phyloP scores from a whole-genome alignment of 2,113 vertebrate species.

The Cynocephalus volans region DNA sequence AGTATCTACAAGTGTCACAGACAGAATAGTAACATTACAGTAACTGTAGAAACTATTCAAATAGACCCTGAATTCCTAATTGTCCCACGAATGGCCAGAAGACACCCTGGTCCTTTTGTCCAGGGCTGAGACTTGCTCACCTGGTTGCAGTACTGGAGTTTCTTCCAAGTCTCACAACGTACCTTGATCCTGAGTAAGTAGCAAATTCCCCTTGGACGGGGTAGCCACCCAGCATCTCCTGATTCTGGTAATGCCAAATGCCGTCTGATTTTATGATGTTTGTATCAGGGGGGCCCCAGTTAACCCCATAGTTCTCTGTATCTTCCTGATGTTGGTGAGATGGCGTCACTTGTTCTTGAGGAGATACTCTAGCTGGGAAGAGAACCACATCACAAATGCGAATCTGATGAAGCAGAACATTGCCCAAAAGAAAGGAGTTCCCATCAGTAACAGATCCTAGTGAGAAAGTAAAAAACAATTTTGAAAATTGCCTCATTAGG shows the following conservation, averaged over 20 bases:
- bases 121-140: conserved; percentile 56
- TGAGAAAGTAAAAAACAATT: neutral
- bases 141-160: conserved; percentile 71
- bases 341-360: neutral
- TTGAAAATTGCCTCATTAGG: neutral
- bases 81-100: neutral
- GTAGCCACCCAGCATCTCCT: conserved; percentile 35
- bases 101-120: neutral
- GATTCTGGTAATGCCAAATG: conserved; percentile 79
- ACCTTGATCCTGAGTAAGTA: conserved; percentile 83
- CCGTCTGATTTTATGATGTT: neutral
- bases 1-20: neutral
- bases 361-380: neutral
- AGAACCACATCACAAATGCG: neutral
- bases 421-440: conserved; percentile 84
- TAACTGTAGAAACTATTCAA: neutral
- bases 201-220: conserved; percentile 73
- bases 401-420: conserved; percentile 82
- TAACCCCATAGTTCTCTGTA: conserved; percentile 23
- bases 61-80: neutral
- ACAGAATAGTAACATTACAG: neutral
- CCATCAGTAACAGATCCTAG: conserved; percentile 84
- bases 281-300: conserved; percentile 32
- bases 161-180: conserved; percentile 72
- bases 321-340: conserved; percentile 68